A percentile compares a stretch with the other conserved stretches of the same genome.
These are phyloP conservation scores for Drosophila anomalata DNA, from an alignment of 2,888 invertebrate species.

Conservation along the genomic window DNA sequence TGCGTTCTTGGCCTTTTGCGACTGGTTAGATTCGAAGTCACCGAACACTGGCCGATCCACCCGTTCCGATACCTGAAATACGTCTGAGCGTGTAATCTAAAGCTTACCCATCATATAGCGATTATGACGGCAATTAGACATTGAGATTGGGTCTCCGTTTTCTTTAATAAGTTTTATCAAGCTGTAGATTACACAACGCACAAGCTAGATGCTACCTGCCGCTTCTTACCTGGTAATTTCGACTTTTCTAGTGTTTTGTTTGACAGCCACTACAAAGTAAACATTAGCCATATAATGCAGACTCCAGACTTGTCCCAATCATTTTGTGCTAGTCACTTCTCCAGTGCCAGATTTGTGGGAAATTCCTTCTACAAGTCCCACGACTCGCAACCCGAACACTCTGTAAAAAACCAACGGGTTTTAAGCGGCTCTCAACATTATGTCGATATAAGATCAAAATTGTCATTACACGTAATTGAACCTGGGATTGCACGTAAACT, in stretches of 20 bases:
- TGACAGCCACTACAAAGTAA: slow-evolving; percentile 16
- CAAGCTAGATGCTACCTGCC: slow-evolving; percentile 41
- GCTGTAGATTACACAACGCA: slow-evolving; percentile 49
- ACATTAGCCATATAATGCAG: slow-evolving; percentile 17
- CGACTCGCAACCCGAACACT: not conserved
- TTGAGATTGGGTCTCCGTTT: slow-evolving; percentile 31
- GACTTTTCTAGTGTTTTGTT: not conserved
- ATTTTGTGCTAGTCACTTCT: slow-evolving; percentile 3
- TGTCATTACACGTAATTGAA: not conserved
- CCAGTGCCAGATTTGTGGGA: not conserved
- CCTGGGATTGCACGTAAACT: not conserved
- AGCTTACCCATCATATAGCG: slow-evolving; percentile 34
- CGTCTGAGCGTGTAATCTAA: slow-evolving; percentile 56
- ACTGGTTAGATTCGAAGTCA: not conserved
- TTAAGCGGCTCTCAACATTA: not conserved
- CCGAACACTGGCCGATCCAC: slow-evolving; percentile 42
- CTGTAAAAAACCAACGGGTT: not conserved
- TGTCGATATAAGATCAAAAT: slow-evolving; percentile 2
- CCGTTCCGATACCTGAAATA: slow-evolving; percentile 62
- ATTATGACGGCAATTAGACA: slow-evolving; percentile 63
- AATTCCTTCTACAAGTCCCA: not conserved
- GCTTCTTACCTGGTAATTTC: slow-evolving; percentile 10
- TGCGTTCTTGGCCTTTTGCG: not conserved
- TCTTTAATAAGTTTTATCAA: slow-evolving; percentile 46
- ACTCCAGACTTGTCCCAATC: slow-evolving; percentile 13